phyloP scores from a whole-genome alignment of 2,797 vertebrate genomes.

The Falco biarmicus region DNA sequence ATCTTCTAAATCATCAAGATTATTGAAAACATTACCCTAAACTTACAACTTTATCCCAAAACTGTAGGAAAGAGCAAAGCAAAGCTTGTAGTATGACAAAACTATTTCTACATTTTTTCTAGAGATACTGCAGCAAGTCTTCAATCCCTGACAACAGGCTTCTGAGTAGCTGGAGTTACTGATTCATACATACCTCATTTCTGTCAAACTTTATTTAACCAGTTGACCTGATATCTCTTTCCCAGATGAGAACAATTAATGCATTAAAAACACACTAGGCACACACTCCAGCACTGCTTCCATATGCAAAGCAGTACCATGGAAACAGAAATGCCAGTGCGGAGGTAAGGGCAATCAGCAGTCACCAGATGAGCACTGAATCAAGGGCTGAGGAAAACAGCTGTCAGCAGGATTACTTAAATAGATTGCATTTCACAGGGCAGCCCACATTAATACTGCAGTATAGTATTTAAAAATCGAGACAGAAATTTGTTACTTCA shows the following conservation, averaged over 20 bases:
- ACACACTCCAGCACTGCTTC: conserved; percentile 35
- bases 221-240: conserved; percentile 27
- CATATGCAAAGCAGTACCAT: conserved; percentile 69
- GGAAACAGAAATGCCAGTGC: conserved; percentile 62
- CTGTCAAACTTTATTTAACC: conserved; percentile 44
- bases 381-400: conserved; percentile 52
- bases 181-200: background rate
- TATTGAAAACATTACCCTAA: background rate
- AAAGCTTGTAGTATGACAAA: background rate
- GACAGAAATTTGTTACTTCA: background rate
- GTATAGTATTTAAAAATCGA: background rate
- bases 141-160: background rate
- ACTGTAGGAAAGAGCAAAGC: background rate
- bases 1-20: background rate
- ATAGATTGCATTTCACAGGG: conserved; percentile 31
- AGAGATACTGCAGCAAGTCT: background rate
- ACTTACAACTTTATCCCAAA: background rate
- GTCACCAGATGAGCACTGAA: conserved; percentile 60
- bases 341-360: conserved; percentile 35
- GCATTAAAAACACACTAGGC: background rate
- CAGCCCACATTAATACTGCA: conserved; percentile 14
- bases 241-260: conserved; percentile 51
- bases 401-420: conserved; percentile 65
- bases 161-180: background rate
- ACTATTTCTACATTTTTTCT: background rate